A percentile compares a stretch with the other conserved stretches of the same genome.
Conservation (phyloP, 2,113 vertebrate genomes). For the Eleginops maclovinus region DNA sequence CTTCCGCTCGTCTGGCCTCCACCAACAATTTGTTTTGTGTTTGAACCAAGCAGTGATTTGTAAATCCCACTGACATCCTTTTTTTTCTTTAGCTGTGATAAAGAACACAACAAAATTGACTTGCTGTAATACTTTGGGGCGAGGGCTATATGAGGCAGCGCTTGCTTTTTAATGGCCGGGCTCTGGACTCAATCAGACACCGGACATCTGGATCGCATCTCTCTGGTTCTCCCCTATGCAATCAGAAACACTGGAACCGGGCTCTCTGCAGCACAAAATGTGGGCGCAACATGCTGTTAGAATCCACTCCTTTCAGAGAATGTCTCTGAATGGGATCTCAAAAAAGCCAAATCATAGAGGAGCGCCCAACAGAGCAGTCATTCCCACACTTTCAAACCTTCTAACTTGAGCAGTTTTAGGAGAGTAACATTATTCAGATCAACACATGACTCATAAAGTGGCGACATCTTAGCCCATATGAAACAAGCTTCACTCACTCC, state of each 20-base stretch:
- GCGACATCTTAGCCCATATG: constrained; percentile 25
- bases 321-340: constrained; percentile 29
- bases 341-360: constrained; percentile 20
- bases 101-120: constrained; percentile 40
- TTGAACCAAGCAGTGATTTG: constrained; percentile 73
- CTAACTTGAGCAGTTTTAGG: not conserved
- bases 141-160: constrained; percentile 78
- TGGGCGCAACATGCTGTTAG: constrained; percentile 78
- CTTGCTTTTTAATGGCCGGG: constrained; percentile 85
- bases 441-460: constrained; percentile 21
- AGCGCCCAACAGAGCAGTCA: constrained; percentile 15
- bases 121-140: constrained; percentile 49
- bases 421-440: constrained; percentile 30
- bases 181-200: constrained; percentile 90
- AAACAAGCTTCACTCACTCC: constrained; percentile 37
- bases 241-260: constrained; percentile 79
- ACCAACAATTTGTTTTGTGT: constrained; percentile 58
- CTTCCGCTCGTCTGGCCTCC: constrained; percentile 72
- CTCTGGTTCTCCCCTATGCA: constrained; percentile 73
- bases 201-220: constrained; percentile 90
- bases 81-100: constrained; percentile 54
- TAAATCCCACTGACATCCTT: constrained; percentile 73
- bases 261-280: constrained; percentile 68
- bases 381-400: constrained; percentile 35
- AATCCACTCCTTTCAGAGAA: constrained; percentile 68